phyloP scores from a whole-genome alignment of 2,888 invertebrate genomes.

The Tachina lurida region DNA sequence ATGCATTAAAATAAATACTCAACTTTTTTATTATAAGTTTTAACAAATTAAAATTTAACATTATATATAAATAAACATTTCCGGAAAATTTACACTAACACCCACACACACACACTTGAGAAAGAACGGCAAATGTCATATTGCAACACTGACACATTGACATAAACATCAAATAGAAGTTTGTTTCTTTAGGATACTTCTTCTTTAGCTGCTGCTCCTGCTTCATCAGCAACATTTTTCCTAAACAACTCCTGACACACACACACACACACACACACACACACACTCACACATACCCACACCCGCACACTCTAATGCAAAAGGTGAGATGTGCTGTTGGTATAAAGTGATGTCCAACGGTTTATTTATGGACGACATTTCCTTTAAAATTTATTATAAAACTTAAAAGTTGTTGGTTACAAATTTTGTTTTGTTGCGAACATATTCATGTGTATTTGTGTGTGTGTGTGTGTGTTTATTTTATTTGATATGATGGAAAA shows the following conservation, averaged over 20 bases:
- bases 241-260: slow-evolving; percentile 45
- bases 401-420: slow-evolving; percentile 79
- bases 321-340: slow-evolving; percentile 51
- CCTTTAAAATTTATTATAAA: slow-evolving; percentile 75
- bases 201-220: slow-evolving; percentile 32
- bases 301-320: background rate
- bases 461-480: slow-evolving; percentile 3
- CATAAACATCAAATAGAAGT: slow-evolving; percentile 67
- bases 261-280: slow-evolving; percentile 6
- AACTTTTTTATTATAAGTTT: slow-evolving; percentile 47
- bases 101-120: slow-evolving; percentile 3
- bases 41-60: slow-evolving; percentile 63
- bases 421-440: slow-evolving; percentile 38
- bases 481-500: slow-evolving; percentile 77
- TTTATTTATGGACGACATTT: slow-evolving; percentile 67
- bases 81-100: background rate
- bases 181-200: slow-evolving; percentile 38
- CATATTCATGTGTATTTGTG: background rate
- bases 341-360: slow-evolving; percentile 67
- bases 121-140: slow-evolving; percentile 63
- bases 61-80: slow-evolving; percentile 41
- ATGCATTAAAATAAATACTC: slow-evolving; percentile 39
- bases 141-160: slow-evolving; percentile 70
- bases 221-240: slow-evolving; percentile 62
- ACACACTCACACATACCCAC: slow-evolving; percentile 17